A percentile compares a stretch with the other conserved stretches of the same genome.
phyloP scores from a whole-genome alignment of 1,140 invertebrate genomes.

The Dreissena polymorpha region DNA sequence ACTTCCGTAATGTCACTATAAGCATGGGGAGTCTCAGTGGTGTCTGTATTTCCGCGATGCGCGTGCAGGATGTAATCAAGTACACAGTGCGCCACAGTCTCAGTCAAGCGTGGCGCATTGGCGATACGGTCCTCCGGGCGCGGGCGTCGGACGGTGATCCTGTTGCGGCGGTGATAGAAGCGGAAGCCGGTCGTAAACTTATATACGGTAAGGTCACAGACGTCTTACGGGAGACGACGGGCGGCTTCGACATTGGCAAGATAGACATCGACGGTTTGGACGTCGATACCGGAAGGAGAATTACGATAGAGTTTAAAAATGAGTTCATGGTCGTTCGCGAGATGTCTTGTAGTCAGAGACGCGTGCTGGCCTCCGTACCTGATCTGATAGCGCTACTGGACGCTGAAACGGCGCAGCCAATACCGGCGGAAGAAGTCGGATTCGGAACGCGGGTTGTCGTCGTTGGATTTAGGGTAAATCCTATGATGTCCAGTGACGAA shows the following conservation, averaged over 20 bases:
- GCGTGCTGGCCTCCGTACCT: constrained; percentile 66
- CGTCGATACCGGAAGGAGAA: constrained; percentile 43
- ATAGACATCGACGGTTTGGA: constrained; percentile 66
- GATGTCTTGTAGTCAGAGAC: not conserved
- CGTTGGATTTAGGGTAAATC: constrained; percentile 63
- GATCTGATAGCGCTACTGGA: constrained; percentile 74
- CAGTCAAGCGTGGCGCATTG: constrained; percentile 72
- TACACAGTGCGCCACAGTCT: constrained; percentile 62
- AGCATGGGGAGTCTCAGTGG: constrained; percentile 71
- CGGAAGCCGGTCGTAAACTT: constrained; percentile 53
- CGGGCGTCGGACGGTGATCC: constrained; percentile 63
- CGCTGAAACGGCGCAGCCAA: constrained; percentile 70
- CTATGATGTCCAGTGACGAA: constrained; percentile 57
- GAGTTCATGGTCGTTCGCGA: constrained; percentile 71
- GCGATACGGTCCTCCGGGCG: constrained; percentile 67
- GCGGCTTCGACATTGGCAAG: constrained; percentile 71
- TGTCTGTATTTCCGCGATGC: constrained; percentile 57
- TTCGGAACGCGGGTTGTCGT: constrained; percentile 72
- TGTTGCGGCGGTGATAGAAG: constrained; percentile 61
- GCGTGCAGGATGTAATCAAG: constrained; percentile 55
- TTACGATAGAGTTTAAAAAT: constrained; percentile 74
- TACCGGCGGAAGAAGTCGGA: constrained; percentile 69
- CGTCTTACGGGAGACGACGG: constrained; percentile 69
- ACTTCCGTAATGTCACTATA: constrained; percentile 66
- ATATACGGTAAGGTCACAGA: constrained; percentile 71